Base-by-base conservation (phyloP, 2,888 invertebrate species). In the Cephus rjabovi region DNA sequence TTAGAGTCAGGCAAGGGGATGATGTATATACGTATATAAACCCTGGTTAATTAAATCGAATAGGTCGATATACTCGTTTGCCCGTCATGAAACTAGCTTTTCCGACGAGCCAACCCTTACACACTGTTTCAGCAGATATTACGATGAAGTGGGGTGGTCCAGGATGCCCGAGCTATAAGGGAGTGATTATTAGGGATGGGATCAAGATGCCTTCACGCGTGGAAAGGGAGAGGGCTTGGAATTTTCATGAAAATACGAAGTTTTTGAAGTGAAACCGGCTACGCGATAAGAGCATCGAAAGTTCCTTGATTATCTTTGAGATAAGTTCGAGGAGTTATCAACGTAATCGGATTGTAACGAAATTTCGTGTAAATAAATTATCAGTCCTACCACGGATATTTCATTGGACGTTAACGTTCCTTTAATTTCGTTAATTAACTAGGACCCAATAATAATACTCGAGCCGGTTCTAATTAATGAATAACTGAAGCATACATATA, bases 21-120 rank as follows among this genome's bases (percentile, higher is more conserved):
- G 23, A 56, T 23, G 23, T 40, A 35, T 35, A 35, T 11, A 34
- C 9, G 11, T 34, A 35, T 0, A 11, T 35, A 0, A 12, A 37
- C 15, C 74, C n/a, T 12, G 31, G 31, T 35, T 74, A 74, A 74
- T 74, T 74, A 74, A 74, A 37, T 74, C 74, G 74, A 74, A 37
- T 74, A 35, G 74, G 34, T 71, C 71, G 71, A 71, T 71, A 71
- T 34, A 34, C 71, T 71, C 71, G 71, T 71, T 34, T 31, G 4
- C 31, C 33, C 71, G 71, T 71, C 31, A 34, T 34, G 31, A 34
- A 71, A 71, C 71, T 71, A 71, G 71, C 11, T 71, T 71, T 31
- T 71, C 56, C 23, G 4, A 56, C 23, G 23, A 56, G 23, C 56
- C 56, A 23, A 23, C 23, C 56, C 56, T 56, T 23, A 56, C 23